Evolutionary conservation across 2,113 vertebrate species (phyloP).

Genomic region (Oceanodroma tethys): DNA sequence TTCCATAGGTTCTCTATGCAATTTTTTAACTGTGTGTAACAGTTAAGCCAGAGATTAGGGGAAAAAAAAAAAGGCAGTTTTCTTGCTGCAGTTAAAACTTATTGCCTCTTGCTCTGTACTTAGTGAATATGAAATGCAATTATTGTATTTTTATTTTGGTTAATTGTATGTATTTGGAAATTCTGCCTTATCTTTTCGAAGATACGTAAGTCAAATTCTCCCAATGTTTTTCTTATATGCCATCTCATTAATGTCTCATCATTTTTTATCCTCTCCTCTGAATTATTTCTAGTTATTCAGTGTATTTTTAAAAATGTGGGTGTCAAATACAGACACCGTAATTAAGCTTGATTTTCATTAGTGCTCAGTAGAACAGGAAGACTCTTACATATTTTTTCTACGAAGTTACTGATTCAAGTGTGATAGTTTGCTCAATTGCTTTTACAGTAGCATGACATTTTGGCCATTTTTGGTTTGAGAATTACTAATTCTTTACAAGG

Average conservation of each 20-base stretch:
- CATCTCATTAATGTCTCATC: not conserved
- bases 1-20: not conserved
- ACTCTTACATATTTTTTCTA: not conserved
- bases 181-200: not conserved
- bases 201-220: not conserved
- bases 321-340: not conserved
- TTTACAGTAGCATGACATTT: not conserved
- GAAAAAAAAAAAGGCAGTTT: not conserved
- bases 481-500: not conserved
- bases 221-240: not conserved
- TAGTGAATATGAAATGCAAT: not conserved
- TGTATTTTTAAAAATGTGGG: not conserved
- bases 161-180: constrained; percentile 11
- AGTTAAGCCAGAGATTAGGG: not conserved
- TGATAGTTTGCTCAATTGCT: not conserved
- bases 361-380: constrained; percentile 23
- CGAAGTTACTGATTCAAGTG: not conserved
- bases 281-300: not conserved
- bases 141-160: constrained; percentile 19
- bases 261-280: not conserved
- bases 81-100: not conserved
- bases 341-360: constrained; percentile 55
- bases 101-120: not conserved
- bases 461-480: not conserved
- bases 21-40: not conserved